Evolutionary conservation across 2,888 invertebrate genomes (phyloP).

Genomic region (Watsonalla binaria): DNA sequence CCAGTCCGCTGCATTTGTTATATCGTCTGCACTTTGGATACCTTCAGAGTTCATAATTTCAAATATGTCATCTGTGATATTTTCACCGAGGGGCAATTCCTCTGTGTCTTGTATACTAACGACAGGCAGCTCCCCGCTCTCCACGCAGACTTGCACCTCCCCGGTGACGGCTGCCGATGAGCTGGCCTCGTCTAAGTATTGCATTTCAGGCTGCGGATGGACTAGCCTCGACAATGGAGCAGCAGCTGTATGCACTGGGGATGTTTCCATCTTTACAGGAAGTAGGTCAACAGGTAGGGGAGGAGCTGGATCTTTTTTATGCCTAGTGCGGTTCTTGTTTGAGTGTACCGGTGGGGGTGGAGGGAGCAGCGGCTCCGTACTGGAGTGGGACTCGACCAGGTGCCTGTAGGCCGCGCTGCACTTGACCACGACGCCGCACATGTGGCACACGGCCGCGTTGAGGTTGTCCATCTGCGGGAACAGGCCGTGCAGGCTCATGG

Average conservation of each 20-base stretch:
- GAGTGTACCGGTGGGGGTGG: constrained; percentile 63
- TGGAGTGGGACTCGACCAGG: constrained; percentile 79
- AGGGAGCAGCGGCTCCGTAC: constrained; percentile 59
- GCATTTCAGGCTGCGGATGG: constrained; percentile 59
- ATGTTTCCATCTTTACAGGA: constrained; percentile 57
- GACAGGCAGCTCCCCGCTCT: constrained; percentile 69
- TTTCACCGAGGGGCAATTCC: constrained; percentile 68
- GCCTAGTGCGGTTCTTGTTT: constrained; percentile 49
- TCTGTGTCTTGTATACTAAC: constrained; percentile 76
- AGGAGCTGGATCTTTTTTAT: constrained; percentile 64
- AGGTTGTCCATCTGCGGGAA: constrained; percentile 88
- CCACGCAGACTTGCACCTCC: constrained; percentile 68
- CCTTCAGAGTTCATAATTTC: constrained; percentile 75
- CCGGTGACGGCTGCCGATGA: constrained; percentile 49
- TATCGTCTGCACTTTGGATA: constrained; percentile 71
- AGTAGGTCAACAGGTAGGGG: constrained; percentile 54
- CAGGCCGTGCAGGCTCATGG: constrained; percentile 87
- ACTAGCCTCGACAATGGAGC: constrained; percentile 64
- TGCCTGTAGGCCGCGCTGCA: constrained; percentile 88
- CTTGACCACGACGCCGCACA: constrained; percentile 87
- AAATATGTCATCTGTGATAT: constrained; percentile 71
- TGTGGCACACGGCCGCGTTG: constrained; percentile 87
- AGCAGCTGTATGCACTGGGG: constrained; percentile 54
- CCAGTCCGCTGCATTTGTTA: constrained; percentile 70
- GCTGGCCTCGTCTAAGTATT: constrained; percentile 57